Base-by-base conservation (phyloP, 2,888 invertebrate species). In the Caenorhabditis wallacei region DNA sequence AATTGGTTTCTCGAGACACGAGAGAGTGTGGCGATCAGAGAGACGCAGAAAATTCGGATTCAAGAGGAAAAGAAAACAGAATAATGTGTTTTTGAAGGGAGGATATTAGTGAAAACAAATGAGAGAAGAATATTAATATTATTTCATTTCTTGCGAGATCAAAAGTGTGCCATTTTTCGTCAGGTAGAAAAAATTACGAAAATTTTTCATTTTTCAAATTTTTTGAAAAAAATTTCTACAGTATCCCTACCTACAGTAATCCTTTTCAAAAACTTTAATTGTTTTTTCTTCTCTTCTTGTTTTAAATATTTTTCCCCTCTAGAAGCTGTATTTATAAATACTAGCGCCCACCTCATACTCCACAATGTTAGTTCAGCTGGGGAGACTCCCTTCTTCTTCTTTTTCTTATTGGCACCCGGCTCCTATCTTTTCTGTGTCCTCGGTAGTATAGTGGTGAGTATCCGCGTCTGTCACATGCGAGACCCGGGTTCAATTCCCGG, bases 401-500 rank as follows among this genome's bases (percentile, higher is more conserved):
- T 4, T n/a, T 51, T 64, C 13, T 20, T 64, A 64, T 64, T 22
- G 35, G 20, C 48, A 20, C 8, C 20, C 3, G 48, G 64, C 51
- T 35, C 7, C 64, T 37, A 0, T 10, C 18, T 46, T 24, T 18
- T 18, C 37, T 30, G 35, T 51, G 48, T 64, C 64, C 51, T 61
- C 61, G 61, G 61, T 61, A 61, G 61, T 48, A 48, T 48, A 84
- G 84, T 84, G 84, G 83, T 84, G 72, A 84, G 83, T 86, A 83
- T 86, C 80, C 82, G 82, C 83, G 86, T 79, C 85, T 86, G 85
- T 85, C 85, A 86, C 82, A 84, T 85, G 81, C 82, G 83, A 82
- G 82, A 84, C 84, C 82, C 82, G 84, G 82, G 83, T 87, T 86
- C 87, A 82, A 85, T 57, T 70, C 70, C 70, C 70, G 59, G 59